A percentile compares a stretch with the other conserved stretches of the same genome.
Evolutionary conservation across 1,140 invertebrate genomes (phyloP).

Genomic region (Danaus plexippus): DNA sequence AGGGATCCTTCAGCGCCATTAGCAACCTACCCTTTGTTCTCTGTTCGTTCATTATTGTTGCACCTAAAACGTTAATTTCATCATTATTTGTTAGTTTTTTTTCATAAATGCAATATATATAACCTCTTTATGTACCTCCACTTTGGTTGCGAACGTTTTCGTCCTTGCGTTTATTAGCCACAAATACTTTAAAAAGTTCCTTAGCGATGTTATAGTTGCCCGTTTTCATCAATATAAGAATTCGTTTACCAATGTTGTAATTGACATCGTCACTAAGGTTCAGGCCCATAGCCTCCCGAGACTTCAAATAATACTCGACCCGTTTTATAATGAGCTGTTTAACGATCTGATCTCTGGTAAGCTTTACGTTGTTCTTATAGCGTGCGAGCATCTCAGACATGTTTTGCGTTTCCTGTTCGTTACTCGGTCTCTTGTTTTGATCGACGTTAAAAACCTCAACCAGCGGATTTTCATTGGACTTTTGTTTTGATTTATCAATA

Average conservation of each 20-base stretch:
- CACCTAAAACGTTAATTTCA: slow-evolving; percentile 6
- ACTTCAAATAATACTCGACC: slow-evolving; percentile 38
- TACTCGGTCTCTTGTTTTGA: too few species aligned
- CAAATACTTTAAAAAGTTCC: slow-evolving; percentile 48
- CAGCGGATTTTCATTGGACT: slow-evolving; percentile 4
- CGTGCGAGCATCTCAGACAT: neutral
- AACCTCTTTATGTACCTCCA: too few species aligned
- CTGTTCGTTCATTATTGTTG: neutral
- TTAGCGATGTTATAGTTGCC: slow-evolving; percentile 44
- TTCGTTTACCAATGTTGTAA: slow-evolving; percentile 44
- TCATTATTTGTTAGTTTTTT: slow-evolving; percentile 8
- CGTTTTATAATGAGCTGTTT: slow-evolving; percentile 52
- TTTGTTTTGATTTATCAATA: slow-evolving; percentile 21
- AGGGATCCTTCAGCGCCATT: slow-evolving; percentile 20
- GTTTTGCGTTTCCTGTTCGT: neutral
- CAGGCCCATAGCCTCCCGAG: slow-evolving; percentile 28
- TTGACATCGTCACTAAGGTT: slow-evolving; percentile 33
- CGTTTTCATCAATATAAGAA: slow-evolving; percentile 34
- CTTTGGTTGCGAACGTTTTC: neutral
- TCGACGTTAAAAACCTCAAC: neutral
- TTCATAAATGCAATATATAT: neutral
- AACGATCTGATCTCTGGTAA: slow-evolving; percentile 45
- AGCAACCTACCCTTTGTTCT: slow-evolving; percentile 12
- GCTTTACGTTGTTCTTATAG: slow-evolving; percentile 24
- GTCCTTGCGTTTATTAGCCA: slow-evolving; percentile 23